These are phyloP conservation scores for Pelodiscus sinensis DNA, from an alignment of 2,113 vertebrate genomes.

Conservation along the genomic window DNA sequence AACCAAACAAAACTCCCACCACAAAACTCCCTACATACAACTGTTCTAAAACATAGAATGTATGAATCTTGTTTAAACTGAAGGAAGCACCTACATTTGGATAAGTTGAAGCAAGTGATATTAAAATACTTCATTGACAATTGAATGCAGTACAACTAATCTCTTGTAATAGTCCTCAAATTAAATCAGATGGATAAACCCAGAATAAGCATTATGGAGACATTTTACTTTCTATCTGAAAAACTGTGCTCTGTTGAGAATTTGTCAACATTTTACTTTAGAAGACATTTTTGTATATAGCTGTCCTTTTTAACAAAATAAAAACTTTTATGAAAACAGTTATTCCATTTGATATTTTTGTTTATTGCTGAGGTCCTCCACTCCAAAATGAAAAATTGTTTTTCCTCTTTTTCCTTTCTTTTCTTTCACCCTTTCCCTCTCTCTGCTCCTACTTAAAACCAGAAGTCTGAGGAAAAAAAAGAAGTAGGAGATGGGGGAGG, in stretches of 20 bases:
- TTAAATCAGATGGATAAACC: neutral
- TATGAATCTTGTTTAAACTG: neutral
- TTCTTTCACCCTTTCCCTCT: neutral
- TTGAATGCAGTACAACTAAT: neutral
- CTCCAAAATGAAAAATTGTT: neutral
- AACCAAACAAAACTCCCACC: neutral
- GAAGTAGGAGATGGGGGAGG: neutral
- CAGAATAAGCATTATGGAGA: neutral
- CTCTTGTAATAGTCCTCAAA: neutral
- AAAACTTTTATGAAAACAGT: neutral
- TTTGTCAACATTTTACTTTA: neutral
- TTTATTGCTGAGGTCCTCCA: neutral
- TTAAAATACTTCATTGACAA: neutral
- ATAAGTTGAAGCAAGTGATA: neutral
- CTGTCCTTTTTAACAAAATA: neutral
- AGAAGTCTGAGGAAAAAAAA: neutral
- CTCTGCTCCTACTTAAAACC: neutral
- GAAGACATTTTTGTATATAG: neutral
- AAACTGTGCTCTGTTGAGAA: fast-evolving
- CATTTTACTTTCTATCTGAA: neutral
- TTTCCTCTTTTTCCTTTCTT: neutral
- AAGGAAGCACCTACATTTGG: neutral
- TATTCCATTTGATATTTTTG: neutral
- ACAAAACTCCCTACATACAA: neutral
- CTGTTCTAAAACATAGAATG: neutral